These are phyloP conservation scores for Pelecanoides urinatrix DNA, from an alignment of 2,113 vertebrate genomes.

Conservation along the genomic window DNA sequence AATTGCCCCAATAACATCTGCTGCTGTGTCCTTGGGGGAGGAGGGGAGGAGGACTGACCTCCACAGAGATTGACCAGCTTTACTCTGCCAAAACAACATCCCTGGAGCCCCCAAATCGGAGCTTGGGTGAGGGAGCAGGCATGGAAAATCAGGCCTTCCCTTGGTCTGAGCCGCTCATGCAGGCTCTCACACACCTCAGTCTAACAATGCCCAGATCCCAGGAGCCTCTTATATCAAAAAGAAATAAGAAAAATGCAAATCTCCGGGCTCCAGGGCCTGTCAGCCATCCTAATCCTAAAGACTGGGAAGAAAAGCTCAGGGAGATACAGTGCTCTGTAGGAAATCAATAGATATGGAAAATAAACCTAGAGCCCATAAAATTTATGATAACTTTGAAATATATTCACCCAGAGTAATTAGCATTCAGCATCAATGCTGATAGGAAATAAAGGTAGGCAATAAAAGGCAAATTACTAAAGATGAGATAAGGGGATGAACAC, in stretches of 20 bases:
- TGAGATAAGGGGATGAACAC: not conserved
- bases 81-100: not conserved
- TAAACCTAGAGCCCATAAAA: not conserved
- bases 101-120: not conserved
- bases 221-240: not conserved
- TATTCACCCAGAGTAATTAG: not conserved
- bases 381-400: not conserved
- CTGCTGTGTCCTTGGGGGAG: not conserved
- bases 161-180: accelerated
- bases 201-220: not conserved
- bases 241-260: not conserved
- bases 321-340: not conserved
- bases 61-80: not conserved
- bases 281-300: not conserved
- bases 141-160: not conserved
- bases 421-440: not conserved
- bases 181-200: not conserved
- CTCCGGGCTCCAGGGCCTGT: not conserved
- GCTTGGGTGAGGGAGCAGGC: not conserved
- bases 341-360: not conserved
- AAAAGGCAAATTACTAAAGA: not conserved
- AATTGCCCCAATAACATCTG: accelerated
- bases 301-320: not conserved
- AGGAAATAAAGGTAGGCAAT: not conserved
- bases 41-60: not conserved